Evolutionary conservation across 2,888 invertebrate genomes (phyloP).

Genomic region (Helleia helle): DNA sequence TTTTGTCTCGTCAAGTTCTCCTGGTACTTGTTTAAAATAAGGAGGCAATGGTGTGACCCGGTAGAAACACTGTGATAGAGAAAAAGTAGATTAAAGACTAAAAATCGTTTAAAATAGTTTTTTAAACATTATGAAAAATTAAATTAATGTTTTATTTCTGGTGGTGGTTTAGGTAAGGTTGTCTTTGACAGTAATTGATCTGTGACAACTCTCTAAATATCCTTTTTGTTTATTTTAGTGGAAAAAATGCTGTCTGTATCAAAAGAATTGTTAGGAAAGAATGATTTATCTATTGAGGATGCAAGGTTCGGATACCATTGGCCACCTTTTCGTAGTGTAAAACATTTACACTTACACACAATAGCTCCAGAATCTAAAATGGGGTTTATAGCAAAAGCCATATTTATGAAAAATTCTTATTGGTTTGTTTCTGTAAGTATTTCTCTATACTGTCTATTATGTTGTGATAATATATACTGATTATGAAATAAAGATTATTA

Average conservation of each 20-base stretch:
- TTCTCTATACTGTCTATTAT: not conserved
- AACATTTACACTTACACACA: slow-evolving; percentile 89
- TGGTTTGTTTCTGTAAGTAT: slow-evolving; percentile 89
- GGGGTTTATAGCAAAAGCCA: slow-evolving; percentile 75
- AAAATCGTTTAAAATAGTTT: too few relatives aligned
- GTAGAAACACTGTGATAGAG: too few relatives aligned
- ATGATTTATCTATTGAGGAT: slow-evolving; percentile 54
- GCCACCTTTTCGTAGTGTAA: slow-evolving; percentile 90
- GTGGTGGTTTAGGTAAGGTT: too few relatives aligned
- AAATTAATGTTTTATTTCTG: too few relatives aligned
- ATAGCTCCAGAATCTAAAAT: slow-evolving; percentile 87
- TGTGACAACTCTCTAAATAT: too few relatives aligned
- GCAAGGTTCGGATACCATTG: slow-evolving; percentile 85
- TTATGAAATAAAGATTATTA: too few relatives aligned
- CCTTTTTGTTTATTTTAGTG: slow-evolving; percentile 63
- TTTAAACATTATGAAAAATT: too few relatives aligned
- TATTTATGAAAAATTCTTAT: slow-evolving; percentile 82
- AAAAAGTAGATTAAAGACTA: too few relatives aligned
- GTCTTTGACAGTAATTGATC: too few relatives aligned
- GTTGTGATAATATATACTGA: not conserved
- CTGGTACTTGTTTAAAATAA: too few relatives aligned
- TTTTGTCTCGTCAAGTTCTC: too few relatives aligned
- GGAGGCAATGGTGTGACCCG: too few relatives aligned
- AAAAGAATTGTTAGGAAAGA: slow-evolving; percentile 55
- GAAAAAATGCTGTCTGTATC: slow-evolving; percentile 75